These are phyloP conservation scores for Lacerta bilineata DNA, from an alignment of 2,797 vertebrate genomes.

Conservation along the genomic window DNA sequence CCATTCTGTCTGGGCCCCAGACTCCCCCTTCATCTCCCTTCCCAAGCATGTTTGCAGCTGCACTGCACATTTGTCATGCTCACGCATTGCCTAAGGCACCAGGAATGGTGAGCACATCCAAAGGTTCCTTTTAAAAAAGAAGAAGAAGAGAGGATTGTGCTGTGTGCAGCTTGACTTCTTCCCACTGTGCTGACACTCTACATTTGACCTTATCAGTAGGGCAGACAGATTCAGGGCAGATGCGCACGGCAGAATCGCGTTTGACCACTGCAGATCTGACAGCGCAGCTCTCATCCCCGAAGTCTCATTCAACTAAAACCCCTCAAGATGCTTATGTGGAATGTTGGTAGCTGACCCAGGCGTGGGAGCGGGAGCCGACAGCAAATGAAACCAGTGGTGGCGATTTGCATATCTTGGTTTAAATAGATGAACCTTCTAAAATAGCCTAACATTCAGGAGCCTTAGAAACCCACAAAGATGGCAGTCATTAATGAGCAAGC, in stretches of 20 bases:
- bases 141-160: not conserved
- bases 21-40: not conserved
- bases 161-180: not conserved
- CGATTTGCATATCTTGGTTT: not conserved
- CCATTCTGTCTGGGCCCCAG: not conserved
- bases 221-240: constrained; percentile 7
- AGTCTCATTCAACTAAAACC: not conserved
- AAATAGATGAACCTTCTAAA: constrained; percentile 10
- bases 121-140: not conserved
- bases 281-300: not conserved
- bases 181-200: not conserved
- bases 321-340: not conserved
- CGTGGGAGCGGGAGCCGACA: not conserved
- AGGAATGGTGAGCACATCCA: constrained; percentile 5
- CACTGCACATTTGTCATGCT: not conserved
- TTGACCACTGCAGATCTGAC: not conserved
- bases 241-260: not conserved
- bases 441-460: not conserved
- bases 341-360: not conserved
- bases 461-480: not conserved
- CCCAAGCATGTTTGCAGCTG: constrained; percentile 1
- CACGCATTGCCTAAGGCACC: not conserved
- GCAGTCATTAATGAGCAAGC: not conserved
- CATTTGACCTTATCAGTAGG: not conserved
- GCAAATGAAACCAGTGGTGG: constrained; percentile 1